Percentiles rank a stretch among this genome's conserved stretches.
Conservation (phyloP, 1,140 invertebrate species). For the Lepidurus packardi region DNA sequence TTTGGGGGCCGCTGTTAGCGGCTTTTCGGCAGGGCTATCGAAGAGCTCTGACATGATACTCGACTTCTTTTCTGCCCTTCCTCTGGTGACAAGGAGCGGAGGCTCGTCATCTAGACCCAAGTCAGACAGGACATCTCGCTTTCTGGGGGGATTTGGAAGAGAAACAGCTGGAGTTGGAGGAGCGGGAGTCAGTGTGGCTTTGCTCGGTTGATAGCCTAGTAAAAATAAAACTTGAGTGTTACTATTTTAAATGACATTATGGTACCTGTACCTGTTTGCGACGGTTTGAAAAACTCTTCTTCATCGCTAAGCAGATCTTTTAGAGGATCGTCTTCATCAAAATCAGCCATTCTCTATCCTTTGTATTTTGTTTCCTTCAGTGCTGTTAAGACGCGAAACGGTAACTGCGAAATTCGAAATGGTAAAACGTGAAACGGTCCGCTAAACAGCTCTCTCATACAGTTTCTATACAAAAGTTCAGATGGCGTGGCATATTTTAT, state of each 20-base stretch:
- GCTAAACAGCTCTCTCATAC: no score
- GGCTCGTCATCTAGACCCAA: neutral
- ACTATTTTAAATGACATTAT: neutral
- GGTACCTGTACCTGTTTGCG: neutral
- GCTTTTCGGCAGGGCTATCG: neutral
- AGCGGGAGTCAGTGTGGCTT: neutral
- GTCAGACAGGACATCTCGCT: neutral
- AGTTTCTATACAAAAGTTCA: no score
- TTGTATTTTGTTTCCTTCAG: neutral
- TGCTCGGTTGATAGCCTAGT: neutral
- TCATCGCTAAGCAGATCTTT: conserved; percentile 10
- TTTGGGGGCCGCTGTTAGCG: neutral
- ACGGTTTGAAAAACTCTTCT: neutral
- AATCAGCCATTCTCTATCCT: neutral
- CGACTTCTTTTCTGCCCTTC: neutral
- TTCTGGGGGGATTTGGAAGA: neutral
- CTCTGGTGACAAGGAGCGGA: neutral
- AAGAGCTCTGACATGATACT: neutral
- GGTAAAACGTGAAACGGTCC: no score
- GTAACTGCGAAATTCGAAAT: no score
- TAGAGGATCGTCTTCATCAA: neutral
- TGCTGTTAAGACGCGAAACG: no score
- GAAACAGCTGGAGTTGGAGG: neutral
- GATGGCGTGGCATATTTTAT: no score
- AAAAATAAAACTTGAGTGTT: neutral